Conservation (phyloP, 2,113 vertebrate genomes). For the Nesoenas mayeri region DNA sequence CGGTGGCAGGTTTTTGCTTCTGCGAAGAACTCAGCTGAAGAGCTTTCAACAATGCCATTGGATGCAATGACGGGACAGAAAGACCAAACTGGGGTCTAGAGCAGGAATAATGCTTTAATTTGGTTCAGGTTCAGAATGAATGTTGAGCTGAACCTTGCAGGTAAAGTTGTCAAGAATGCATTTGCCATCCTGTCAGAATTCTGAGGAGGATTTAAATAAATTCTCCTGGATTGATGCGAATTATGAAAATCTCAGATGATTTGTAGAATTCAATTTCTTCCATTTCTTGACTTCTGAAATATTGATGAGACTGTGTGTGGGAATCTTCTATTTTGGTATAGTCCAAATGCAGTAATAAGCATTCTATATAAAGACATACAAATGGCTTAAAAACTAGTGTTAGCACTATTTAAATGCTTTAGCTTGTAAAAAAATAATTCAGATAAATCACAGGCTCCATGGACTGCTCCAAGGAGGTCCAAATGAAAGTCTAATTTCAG, state of each 20-base stretch:
- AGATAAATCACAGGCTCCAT: neutral
- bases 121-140: neutral
- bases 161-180: neutral
- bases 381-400: neutral
- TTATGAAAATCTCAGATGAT: neutral
- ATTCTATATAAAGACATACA: neutral
- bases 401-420: neutral
- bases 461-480: neutral
- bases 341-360: neutral
- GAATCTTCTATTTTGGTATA: neutral
- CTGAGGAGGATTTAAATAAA: neutral
- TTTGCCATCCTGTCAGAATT: neutral
- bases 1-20: neutral
- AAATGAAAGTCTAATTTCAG: conserved; percentile 11
- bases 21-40: neutral
- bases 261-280: neutral
- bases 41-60: neutral
- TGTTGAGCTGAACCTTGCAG: neutral
- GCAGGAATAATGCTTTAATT: neutral
- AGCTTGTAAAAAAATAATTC: neutral
- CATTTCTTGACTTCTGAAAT: conserved; percentile 8
- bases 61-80: neutral
- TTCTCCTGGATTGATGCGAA: neutral
- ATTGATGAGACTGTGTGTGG: neutral
- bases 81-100: neutral